Evolutionary conservation across 2,888 invertebrate genomes (phyloP).

Genomic region (Notodonta dromedarius): DNA sequence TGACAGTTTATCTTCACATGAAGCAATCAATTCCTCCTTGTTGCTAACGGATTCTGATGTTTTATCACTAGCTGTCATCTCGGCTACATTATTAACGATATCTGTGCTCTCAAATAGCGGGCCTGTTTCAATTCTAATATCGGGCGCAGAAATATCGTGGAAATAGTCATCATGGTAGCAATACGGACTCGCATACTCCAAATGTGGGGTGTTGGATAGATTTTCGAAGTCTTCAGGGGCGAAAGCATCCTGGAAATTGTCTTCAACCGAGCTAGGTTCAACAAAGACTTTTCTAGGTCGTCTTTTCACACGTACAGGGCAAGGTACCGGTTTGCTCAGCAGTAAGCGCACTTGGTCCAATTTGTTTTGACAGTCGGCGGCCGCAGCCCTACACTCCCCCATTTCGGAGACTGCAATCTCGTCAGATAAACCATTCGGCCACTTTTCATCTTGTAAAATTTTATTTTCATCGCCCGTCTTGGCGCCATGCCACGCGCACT

Average conservation of each 20-base stretch:
- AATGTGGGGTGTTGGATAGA: slow-evolving; percentile 48
- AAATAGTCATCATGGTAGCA: slow-evolving; percentile 49
- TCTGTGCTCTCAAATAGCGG: slow-evolving; percentile 40
- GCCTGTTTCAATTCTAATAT: slow-evolving; percentile 48
- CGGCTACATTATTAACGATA: slow-evolving; percentile 35
- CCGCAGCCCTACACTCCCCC: slow-evolving; percentile 59
- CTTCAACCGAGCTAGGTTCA: slow-evolving; percentile 61
- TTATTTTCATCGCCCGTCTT: slow-evolving; percentile 67
- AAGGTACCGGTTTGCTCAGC: slow-evolving; percentile 47
- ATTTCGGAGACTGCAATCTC: slow-evolving; percentile 52
- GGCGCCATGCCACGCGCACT: slow-evolving; percentile 62
- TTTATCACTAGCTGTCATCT: slow-evolving; percentile 17
- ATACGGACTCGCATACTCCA: slow-evolving; percentile 55
- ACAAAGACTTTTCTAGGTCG: slow-evolving; percentile 58
- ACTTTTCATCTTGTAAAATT: slow-evolving; percentile 45
- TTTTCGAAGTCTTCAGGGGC: slow-evolving; percentile 61
- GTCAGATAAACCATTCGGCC: slow-evolving; percentile 38
- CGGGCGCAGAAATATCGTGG: slow-evolving; percentile 51
- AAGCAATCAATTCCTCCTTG: slow-evolving; percentile 52
- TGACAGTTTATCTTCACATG: slow-evolving; percentile 72
- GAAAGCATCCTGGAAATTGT: slow-evolving; percentile 71
- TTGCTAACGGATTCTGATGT: not conserved
- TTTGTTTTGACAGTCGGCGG: slow-evolving; percentile 65
- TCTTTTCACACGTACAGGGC: slow-evolving; percentile 40
- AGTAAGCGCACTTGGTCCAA: slow-evolving; percentile 60